phyloP scores from a whole-genome alignment of 1,140 invertebrate genomes.

The fruit fly (Drosophila melanogaster) region DNA sequence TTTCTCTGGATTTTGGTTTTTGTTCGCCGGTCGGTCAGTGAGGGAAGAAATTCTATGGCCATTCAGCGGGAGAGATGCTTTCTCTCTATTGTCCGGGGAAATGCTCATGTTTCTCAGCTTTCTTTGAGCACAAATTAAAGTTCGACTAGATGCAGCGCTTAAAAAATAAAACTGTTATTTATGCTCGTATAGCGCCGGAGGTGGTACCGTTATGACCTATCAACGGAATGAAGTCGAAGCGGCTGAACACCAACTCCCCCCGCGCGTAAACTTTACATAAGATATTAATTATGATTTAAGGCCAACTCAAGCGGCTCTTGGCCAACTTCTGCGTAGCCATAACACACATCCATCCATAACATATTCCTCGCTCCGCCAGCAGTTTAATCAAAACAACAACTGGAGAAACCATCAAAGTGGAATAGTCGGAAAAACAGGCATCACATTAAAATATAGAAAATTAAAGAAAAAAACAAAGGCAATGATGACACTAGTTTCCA shows the following conservation, averaged over 20 bases:
- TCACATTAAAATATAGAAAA: slow-evolving; percentile 1
- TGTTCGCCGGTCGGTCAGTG: slow-evolving; percentile 28
- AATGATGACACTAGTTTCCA: neutral
- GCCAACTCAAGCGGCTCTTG: neutral
- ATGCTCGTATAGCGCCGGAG: slow-evolving; percentile 13
- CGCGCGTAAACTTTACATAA: slow-evolving; percentile 23
- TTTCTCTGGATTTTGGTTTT: slow-evolving; percentile 37
- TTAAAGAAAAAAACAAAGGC: no score
- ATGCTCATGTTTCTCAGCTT: slow-evolving; percentile 20
- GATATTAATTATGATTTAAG: slow-evolving; percentile 52
- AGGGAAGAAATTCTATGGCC: slow-evolving; percentile 35
- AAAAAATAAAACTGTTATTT: slow-evolving; percentile 49
- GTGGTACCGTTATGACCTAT: slow-evolving; percentile 40
- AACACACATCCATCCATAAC: slow-evolving; percentile 1
- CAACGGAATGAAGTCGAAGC: slow-evolving; percentile 37
- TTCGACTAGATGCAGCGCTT: slow-evolving; percentile 25
- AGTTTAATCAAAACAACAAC: slow-evolving; percentile 41
- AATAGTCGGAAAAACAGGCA: slow-evolving; percentile 5
- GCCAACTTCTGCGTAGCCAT: neutral
- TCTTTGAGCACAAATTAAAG: slow-evolving; percentile 42
- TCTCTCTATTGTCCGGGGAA: slow-evolving; percentile 29
- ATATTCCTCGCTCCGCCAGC: neutral
- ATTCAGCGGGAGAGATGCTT: slow-evolving; percentile 29
- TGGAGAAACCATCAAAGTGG: slow-evolving; percentile 33
- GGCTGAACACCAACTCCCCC: neutral